Base-by-base conservation (phyloP, 2,797 vertebrate genomes). In the Eulemur mongoz region DNA sequence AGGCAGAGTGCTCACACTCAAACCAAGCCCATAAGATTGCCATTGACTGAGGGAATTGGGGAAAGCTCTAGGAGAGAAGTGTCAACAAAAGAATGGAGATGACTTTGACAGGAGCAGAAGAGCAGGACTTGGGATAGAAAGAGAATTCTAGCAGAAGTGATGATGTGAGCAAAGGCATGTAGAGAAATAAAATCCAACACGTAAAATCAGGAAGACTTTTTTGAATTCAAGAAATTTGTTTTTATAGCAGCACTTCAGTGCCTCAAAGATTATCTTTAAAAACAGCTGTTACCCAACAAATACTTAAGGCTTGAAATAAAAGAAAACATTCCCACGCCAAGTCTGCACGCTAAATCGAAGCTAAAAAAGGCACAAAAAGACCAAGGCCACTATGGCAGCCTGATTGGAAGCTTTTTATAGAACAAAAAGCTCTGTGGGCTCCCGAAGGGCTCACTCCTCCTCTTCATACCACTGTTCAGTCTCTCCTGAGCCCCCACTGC, bases 261-360 rank as follows among this genome's bases (percentile, higher is more conserved):
- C 79, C 96, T 97, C 83, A 63, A 84, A 93, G 93, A 97, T 93
- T 83, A 95, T 97, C 96, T 97, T 96, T 91, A 76, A 97, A 97
- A 97, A 95, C 96, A 97, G 96, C 96, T 97, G 97, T 97, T 97
- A 94, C 72, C 94, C 96, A 97, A 97, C 97, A 97, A 95, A 91
- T 93, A 95, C 97, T 97, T 80, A 97, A 89, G 86, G 91, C 91
- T 91, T 50, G 45, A 96, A 97, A 96, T 97, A 96, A 97, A 97
- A 72, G 95, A 96, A 98, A 98, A 97, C 93, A 97, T 96, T 97
- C 96, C 97, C 97, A 97, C 95, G 75, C 97, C 91, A 84, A 93
- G 82, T 83, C 93, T 43, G 54, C 43, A 43, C 96, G 94, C 30
- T 5, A 97, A 97, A 97, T 97, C 97, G 97, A 96, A 76, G 81